Percentiles rank a stretch among this genome's conserved stretches.
phyloP scores from a whole-genome alignment of 2,113 vertebrate genomes.

The Takifugu flavidus region DNA sequence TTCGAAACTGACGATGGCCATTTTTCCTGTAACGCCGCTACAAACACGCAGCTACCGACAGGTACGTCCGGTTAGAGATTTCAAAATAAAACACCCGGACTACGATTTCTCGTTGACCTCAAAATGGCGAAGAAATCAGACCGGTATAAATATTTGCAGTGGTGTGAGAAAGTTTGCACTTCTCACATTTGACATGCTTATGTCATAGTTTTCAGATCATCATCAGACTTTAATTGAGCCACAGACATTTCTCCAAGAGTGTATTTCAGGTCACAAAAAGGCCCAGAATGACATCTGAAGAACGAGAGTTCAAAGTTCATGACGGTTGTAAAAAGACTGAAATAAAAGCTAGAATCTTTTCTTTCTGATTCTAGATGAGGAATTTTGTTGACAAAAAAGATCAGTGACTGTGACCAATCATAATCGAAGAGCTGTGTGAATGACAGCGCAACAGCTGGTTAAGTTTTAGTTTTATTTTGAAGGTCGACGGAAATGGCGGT shows the following conservation, averaged over 20 bases:
- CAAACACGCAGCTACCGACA: constrained; percentile 1
- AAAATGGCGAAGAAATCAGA: neutral
- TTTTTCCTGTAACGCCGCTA: constrained; percentile 40
- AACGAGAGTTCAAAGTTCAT: too few species aligned
- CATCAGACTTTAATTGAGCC: too few species aligned
- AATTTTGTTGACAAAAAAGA: neutral
- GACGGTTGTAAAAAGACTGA: too few species aligned
- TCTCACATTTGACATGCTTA: too few species aligned
- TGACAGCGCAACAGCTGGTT: neutral
- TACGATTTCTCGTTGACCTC: accelerated
- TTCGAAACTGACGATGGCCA: constrained; percentile 32
- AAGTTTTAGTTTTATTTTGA: constrained; percentile 39
- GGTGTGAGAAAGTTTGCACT: too few species aligned
- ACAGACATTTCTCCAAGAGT: too few species aligned
- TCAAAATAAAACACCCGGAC: constrained; percentile 32
- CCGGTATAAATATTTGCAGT: too few species aligned
- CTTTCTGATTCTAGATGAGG: neutral
- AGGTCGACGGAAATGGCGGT: constrained; percentile 16
- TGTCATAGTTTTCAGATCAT: too few species aligned
- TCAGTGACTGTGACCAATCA: too few species aligned
- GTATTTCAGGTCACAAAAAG: neutral
- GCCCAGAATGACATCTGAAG: neutral
- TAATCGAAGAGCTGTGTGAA: neutral
- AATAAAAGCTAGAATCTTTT: neutral
- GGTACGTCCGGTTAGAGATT: constrained; percentile 14